These are phyloP conservation scores for Fundulus diaphanus DNA, from an alignment of 2,797 vertebrate genomes.

Conservation along the genomic window DNA sequence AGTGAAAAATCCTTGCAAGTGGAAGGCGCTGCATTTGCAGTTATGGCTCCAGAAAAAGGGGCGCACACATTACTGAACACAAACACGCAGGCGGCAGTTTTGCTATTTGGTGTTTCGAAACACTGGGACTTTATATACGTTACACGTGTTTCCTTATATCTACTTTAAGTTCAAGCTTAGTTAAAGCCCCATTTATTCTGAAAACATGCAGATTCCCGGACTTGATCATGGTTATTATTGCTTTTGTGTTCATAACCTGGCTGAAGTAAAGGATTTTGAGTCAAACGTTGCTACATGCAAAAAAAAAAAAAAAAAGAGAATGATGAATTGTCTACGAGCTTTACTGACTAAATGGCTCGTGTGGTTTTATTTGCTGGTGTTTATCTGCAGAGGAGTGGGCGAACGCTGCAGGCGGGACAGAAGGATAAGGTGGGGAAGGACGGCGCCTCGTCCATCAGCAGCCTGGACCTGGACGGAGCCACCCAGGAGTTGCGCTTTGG, in stretches of 20 bases:
- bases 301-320: background rate
- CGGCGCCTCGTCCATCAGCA: background rate
- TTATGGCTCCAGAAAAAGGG: too few relatives aligned
- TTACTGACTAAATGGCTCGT: background rate
- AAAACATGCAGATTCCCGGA: background rate
- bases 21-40: too few relatives aligned
- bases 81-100: too few relatives aligned
- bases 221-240: background rate
- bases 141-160: too few relatives aligned
- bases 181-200: too few relatives aligned
- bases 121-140: too few relatives aligned
- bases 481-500: slow-evolving; percentile 74
- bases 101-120: too few relatives aligned
- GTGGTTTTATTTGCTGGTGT: background rate
- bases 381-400: slow-evolving; percentile 46
- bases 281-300: background rate
- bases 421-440: slow-evolving; percentile 5
- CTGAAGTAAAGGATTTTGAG: background rate
- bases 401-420: slow-evolving; percentile 14
- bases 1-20: too few relatives aligned
- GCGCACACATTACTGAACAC: too few relatives aligned
- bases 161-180: too few relatives aligned
- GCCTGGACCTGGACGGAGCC: slow-evolving; percentile 60
- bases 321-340: background rate
- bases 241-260: background rate